These are phyloP conservation scores for Artibeus lituratus DNA, from an alignment of 2,797 vertebrate species.

Conservation along the genomic window DNA sequence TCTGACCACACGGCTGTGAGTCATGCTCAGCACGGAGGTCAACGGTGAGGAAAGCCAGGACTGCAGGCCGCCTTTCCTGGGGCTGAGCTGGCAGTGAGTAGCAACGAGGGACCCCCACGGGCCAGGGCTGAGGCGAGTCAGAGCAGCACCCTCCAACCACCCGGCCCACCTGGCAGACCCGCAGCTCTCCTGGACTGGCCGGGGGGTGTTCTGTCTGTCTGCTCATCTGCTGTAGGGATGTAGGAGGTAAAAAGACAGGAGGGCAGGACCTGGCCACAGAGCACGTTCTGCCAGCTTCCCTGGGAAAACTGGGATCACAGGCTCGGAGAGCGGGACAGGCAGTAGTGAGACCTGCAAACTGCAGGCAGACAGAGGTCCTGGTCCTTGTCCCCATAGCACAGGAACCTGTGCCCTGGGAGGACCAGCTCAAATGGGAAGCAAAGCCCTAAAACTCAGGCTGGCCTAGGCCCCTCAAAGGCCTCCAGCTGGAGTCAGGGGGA, in stretches of 20 bases:
- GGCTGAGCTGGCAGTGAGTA: background rate
- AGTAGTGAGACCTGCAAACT: background rate
- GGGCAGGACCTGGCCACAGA: background rate
- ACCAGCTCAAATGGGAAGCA: background rate
- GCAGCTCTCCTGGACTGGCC: background rate
- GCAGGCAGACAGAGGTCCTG: background rate
- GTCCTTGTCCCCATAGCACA: background rate
- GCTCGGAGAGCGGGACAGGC: background rate
- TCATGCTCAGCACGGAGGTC: background rate
- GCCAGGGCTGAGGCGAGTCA: background rate
- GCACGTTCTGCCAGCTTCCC: background rate
- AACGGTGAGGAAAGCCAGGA: background rate
- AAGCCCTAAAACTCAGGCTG: background rate
- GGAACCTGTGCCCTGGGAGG: background rate
- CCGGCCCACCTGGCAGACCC: background rate
- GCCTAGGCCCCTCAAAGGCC: background rate
- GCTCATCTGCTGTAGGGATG: background rate
- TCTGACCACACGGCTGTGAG: background rate
- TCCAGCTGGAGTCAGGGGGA: background rate
- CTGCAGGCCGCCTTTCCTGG: too few species aligned
- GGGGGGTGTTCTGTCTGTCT: background rate
- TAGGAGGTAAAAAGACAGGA: background rate
- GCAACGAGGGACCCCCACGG: background rate
- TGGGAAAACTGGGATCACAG: background rate
- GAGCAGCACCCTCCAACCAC: background rate